phyloP scores from a whole-genome alignment of 2,888 invertebrate species.

The Marasmarcha lunaedactyla region DNA sequence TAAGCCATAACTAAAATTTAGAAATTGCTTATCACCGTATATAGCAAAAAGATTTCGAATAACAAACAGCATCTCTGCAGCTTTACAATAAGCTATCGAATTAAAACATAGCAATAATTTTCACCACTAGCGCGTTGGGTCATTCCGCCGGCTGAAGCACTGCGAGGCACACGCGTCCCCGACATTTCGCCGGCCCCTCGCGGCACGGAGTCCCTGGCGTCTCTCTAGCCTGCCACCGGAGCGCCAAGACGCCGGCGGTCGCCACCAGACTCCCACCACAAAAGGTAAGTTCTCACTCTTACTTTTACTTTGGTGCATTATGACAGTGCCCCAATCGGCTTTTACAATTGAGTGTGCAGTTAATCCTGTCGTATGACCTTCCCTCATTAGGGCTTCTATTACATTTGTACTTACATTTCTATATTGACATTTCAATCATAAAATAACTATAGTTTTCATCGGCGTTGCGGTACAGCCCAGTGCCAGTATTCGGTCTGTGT shows the following conservation, averaged over 20 bases:
- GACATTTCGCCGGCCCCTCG: constrained; percentile 65
- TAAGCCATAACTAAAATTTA: too few relatives aligned
- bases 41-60: too few relatives aligned
- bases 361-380: constrained; percentile 44
- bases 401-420: constrained; percentile 8
- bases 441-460: too few relatives aligned
- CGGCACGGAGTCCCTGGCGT: constrained; percentile 64
- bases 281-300: constrained; percentile 37
- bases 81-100: too few relatives aligned
- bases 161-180: constrained; percentile 54
- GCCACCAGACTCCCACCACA: constrained; percentile 50
- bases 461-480: too few relatives aligned
- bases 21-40: too few relatives aligned
- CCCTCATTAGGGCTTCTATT: constrained; percentile 40
- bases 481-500: too few relatives aligned
- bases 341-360: constrained; percentile 17
- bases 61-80: too few relatives aligned
- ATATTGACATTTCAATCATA: too few relatives aligned
- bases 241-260: constrained; percentile 50
- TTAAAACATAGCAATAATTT: too few relatives aligned
- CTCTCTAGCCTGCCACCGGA: constrained; percentile 35
- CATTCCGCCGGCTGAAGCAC: constrained; percentile 63
- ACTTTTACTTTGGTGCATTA: constrained; percentile 1
- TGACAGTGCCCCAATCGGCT: not conserved
- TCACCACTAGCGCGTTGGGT: constrained; percentile 16